Evolutionary conservation across 2,113 vertebrate species (phyloP).

Genomic region (Clarias batrachus): DNA sequence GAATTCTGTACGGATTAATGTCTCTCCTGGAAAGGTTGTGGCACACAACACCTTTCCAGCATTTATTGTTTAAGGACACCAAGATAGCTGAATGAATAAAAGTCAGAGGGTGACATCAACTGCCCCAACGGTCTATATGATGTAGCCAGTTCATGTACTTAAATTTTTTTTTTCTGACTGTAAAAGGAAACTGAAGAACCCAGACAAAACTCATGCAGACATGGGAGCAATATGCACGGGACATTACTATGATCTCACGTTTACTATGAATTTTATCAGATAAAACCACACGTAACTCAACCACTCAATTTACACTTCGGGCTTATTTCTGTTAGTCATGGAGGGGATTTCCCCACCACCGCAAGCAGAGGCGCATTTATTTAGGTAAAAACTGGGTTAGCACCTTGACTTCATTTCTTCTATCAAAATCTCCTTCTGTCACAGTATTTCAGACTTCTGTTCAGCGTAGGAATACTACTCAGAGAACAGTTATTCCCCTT

Average conservation of each 20-base stretch:
- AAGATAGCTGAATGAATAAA: no score
- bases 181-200: background rate
- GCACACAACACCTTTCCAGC: no score
- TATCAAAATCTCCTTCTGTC: background rate
- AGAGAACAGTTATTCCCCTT: background rate
- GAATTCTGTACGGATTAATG: no score
- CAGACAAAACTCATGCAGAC: background rate
- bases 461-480: constrained; percentile 5
- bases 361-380: background rate
- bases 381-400: constrained; percentile 39
- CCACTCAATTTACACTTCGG: background rate
- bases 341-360: constrained; percentile 42
- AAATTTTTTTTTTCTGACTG: background rate
- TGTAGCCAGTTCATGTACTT: background rate
- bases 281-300: constrained; percentile 26
- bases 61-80: no score
- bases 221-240: background rate
- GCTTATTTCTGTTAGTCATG: background rate
- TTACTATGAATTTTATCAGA: constrained; percentile 28
- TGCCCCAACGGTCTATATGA: background rate
- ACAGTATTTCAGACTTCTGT: background rate
- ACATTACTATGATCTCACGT: background rate
- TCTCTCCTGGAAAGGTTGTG: no score
- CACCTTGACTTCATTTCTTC: constrained; percentile 12
- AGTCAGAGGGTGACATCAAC: no score